These are phyloP conservation scores for Anas platyrhynchos DNA, from an alignment of 2,113 vertebrate species.

Conservation along the genomic window DNA sequence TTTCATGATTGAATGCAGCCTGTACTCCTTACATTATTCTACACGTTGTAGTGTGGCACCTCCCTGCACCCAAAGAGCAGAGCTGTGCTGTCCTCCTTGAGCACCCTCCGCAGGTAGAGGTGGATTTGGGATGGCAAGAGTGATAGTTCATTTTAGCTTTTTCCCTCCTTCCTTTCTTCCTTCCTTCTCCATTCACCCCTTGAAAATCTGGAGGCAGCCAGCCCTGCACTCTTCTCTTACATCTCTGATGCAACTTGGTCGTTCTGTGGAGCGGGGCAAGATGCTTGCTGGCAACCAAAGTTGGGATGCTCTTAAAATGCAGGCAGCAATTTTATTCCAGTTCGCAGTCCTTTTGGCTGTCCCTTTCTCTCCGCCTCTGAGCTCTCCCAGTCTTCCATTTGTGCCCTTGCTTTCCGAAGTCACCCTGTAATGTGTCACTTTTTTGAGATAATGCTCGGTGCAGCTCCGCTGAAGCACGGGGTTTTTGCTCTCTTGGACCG, in stretches of 20 bases:
- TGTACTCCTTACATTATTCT: not conserved
- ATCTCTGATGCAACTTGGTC: not conserved
- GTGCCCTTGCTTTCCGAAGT: conserved; percentile 11
- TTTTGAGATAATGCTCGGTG: conserved; percentile 39
- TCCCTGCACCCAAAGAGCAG: not conserved
- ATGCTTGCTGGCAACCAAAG: not conserved
- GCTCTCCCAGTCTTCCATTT: not conserved
- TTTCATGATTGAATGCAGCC: not conserved
- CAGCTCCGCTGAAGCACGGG: conserved; percentile 20
- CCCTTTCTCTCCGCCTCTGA: not conserved
- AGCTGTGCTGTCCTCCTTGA: not conserved
- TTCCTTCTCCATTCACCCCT: not conserved
- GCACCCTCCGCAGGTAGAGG: not conserved
- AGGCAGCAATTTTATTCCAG: not conserved
- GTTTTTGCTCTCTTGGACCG: conserved; percentile 44
- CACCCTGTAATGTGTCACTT: conserved; percentile 6
- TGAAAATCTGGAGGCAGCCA: not conserved
- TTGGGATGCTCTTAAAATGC: not conserved
- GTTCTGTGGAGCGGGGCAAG: not conserved
- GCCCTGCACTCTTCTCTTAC: not conserved
- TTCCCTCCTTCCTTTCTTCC: not conserved
- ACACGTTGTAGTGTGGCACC: not conserved
- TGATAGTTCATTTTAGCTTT: not conserved
- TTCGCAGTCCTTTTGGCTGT: not conserved
- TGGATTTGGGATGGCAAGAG: not conserved